Evolutionary conservation across 2,888 invertebrate species (phyloP), one percentile per base, ranked within the genome.

Genomic region (Dendrolimus houi): DNA sequence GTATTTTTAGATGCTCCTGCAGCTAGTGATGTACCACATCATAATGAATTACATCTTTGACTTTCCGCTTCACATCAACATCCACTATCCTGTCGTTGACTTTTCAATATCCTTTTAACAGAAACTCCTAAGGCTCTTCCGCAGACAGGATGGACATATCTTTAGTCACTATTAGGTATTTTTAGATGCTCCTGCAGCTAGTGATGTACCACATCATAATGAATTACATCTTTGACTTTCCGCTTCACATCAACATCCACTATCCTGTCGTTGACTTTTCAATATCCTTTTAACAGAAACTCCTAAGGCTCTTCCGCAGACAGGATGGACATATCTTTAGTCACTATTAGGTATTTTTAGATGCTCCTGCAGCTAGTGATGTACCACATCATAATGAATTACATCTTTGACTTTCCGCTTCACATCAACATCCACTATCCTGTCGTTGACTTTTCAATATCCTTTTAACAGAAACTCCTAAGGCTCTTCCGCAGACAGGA

Each of bases 71-170:
- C 29, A 29, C 60, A 55, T 62, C 55, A 53, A 29, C 17, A 58
- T 58, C n/a, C 59, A 63, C 54, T 61, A 65, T 57, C 58, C 53
- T 58, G 14, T 56, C 56, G 7, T 62, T 55, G 42, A 62, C 57
- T 61, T 60, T 68, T 63, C 73, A 65, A 60, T 82, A 82, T 41
- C 65, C 62, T 56, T 69, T 74, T 61, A 76, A 65, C 0, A 71
- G 74, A 17, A 71, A 74, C 60, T 75, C 79, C 57, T 82, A 82
- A 85, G 0, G 74, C 68, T 55, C 74, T 65, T 0, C 70, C 72
- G 55, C 75, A 75, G 12, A 57, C 62, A 1, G 64, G 61, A 14
- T 75, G 75, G 12, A 67, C 67, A 55, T 66, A 75, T 55, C 69
- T 60, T 17, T 67, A 70, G 17, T 73, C 73, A 55, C 77, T 67